phyloP scores from a whole-genome alignment of 2,113 vertebrate genomes.

The Nanorana parkeri region DNA sequence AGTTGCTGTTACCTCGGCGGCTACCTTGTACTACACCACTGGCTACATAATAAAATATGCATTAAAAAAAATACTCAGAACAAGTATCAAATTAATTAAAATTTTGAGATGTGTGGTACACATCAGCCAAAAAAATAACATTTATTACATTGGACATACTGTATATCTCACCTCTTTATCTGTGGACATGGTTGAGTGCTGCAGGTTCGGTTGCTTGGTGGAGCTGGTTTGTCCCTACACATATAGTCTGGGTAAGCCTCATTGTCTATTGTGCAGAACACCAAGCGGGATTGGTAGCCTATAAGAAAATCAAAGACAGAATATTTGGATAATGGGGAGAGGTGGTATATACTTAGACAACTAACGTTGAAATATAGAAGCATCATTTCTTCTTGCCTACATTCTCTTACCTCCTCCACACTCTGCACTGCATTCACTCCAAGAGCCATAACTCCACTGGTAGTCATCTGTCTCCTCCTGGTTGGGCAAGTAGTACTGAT shows the following conservation, averaged over 20 bases:
- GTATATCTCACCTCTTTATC: constrained; percentile 76
- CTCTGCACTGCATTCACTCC: constrained; percentile 85
- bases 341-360: too few species aligned
- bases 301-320: not conserved
- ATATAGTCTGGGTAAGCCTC: constrained; percentile 87
- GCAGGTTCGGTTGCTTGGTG: constrained; percentile 82
- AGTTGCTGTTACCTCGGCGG: too few species aligned
- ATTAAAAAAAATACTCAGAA: too few species aligned
- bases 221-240: constrained; percentile 79
- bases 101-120: too few species aligned
- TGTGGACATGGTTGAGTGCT: constrained; percentile 84
- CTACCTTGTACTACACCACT: too few species aligned
- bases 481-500: constrained; percentile 84
- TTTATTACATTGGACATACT: too few species aligned
- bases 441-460: constrained; percentile 91
- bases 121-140: too few species aligned
- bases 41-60: too few species aligned
- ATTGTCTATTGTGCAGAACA: constrained; percentile 89
- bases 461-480: constrained; percentile 70
- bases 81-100: too few species aligned
- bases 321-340: not conserved
- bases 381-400: too few species aligned
- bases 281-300: constrained; percentile 90
- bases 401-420: constrained; percentile 87
- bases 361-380: too few species aligned